Conservation (phyloP, 2,888 invertebrate genomes). For the Megamerina dolium region DNA sequence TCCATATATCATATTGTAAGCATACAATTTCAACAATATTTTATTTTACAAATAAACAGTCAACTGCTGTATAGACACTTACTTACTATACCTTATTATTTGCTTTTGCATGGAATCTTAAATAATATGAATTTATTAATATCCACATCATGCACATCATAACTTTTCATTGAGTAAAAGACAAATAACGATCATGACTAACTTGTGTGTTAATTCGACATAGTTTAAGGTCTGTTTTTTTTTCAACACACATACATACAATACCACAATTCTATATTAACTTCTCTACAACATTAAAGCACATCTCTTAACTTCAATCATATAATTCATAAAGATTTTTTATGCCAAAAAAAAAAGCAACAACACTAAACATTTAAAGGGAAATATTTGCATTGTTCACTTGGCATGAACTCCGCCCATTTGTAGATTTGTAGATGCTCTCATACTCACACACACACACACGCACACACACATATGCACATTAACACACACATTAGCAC, state of each 20-base stretch:
- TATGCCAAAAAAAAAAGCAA: constrained; percentile 21
- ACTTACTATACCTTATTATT: too few relatives aligned
- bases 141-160: too few relatives aligned
- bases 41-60: too few relatives aligned
- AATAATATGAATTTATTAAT: too few relatives aligned
- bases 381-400: constrained; percentile 41
- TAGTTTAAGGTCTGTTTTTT: constrained; percentile 30
- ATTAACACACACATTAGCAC: not conserved
- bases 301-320: constrained; percentile 7
- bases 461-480: constrained; percentile 4
- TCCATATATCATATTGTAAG: too few relatives aligned
- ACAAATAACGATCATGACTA: constrained; percentile 26
- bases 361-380: constrained; percentile 41
- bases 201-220: constrained; percentile 45
- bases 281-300: too few relatives aligned
- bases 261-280: too few relatives aligned
- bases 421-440: constrained; percentile 13
- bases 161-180: too few relatives aligned
- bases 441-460: constrained; percentile 5
- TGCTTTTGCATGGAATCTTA: too few relatives aligned
- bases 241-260: too few relatives aligned
- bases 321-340: constrained; percentile 10
- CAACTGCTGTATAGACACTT: too few relatives aligned
- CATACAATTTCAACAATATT: too few relatives aligned
- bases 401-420: constrained; percentile 20